These are phyloP conservation scores for Latrodectus hesperus DNA, from an alignment of 2,888 invertebrate species.

Conservation along the genomic window DNA sequence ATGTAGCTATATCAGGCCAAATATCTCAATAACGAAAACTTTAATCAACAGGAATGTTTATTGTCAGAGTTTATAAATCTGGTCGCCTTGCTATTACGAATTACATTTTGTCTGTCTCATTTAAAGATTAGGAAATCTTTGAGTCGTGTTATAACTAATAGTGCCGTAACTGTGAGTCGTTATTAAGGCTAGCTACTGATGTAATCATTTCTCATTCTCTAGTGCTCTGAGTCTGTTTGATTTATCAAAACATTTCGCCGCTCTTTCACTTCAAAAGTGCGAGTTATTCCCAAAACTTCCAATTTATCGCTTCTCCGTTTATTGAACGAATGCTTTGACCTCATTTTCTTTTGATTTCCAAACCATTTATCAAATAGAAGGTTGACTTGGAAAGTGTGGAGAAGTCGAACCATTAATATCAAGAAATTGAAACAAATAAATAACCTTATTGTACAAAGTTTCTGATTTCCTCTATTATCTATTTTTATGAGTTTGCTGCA, in stretches of 20 bases:
- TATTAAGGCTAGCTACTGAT: not conserved
- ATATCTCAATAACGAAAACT: too few relatives aligned
- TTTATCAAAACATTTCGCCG: constrained; percentile 1
- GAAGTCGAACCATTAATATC: constrained; percentile 5
- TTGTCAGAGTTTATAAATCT: too few relatives aligned
- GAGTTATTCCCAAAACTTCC: not conserved
- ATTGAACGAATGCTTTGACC: not conserved
- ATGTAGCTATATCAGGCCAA: too few relatives aligned
- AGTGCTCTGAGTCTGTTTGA: not conserved
- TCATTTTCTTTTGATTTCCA: constrained; percentile 2
- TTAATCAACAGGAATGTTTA: too few relatives aligned
- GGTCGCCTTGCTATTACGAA: too few relatives aligned
- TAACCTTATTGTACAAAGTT: not conserved
- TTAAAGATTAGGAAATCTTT: not conserved
- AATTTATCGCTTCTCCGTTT: not conserved
- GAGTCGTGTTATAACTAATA: not conserved
- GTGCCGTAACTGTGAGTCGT: not conserved
- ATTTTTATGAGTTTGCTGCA: too few relatives aligned
- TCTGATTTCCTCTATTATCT: not conserved
- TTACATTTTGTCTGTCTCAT: too few relatives aligned
- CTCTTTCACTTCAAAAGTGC: not conserved
- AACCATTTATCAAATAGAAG: not conserved
- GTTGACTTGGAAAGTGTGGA: not conserved
- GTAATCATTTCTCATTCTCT: not conserved
- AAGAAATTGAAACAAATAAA: constrained; percentile 5